A percentile compares a stretch with the other conserved stretches of the same genome.
Conservation (phyloP, 2,797 vertebrate species). For the Hipposideros larvatus region DNA sequence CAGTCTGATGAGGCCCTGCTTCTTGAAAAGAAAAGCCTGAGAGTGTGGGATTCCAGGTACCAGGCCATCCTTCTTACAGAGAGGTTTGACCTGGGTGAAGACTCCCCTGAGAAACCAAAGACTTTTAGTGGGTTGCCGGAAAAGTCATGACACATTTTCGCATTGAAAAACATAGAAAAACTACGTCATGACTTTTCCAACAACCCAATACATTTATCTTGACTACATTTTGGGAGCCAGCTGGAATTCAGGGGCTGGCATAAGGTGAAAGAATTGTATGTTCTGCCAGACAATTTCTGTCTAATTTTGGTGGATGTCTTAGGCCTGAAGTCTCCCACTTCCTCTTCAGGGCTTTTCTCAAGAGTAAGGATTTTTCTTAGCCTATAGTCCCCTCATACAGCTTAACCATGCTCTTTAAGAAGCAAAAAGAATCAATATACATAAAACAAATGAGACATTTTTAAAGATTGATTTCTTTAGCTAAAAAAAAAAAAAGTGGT, state of each 20-base stretch:
- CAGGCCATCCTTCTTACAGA: background rate
- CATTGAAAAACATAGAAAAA: no score
- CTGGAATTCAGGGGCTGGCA: background rate
- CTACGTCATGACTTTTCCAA: no score
- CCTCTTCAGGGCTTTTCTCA: slow-evolving; percentile 17
- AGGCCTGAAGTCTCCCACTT: background rate
- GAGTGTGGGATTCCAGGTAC: background rate
- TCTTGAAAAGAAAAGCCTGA: background rate
- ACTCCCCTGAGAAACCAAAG: background rate
- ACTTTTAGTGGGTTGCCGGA: background rate
- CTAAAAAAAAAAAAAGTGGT: background rate
- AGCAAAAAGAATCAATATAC: background rate
- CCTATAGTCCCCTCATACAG: background rate
- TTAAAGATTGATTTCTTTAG: background rate
- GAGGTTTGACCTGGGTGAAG: background rate
- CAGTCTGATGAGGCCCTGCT: background rate
- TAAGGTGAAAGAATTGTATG: background rate
- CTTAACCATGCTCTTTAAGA: slow-evolving; percentile 17
- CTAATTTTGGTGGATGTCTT: background rate
- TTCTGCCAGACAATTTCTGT: background rate
- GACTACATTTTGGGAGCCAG: background rate
- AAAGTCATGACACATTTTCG: no score
- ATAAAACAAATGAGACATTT: slow-evolving; percentile 40
- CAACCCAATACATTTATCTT: background rate
- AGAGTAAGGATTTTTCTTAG: background rate